Evolutionary conservation across 2,113 vertebrate genomes (phyloP).

Genomic region (Podarcis cretensis): DNA sequence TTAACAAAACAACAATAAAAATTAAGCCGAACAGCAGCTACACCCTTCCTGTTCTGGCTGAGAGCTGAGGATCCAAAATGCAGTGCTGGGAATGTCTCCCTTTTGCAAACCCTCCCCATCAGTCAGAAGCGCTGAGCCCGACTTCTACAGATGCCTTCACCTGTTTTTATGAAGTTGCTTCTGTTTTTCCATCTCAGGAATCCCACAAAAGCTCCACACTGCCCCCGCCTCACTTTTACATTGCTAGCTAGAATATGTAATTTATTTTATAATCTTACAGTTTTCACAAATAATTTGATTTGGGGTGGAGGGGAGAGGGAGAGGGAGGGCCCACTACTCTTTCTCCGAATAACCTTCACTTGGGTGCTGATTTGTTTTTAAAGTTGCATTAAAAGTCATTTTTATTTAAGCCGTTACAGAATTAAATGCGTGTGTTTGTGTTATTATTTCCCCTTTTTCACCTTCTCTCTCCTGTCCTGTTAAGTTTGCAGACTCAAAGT

Average conservation of each 20-base stretch:
- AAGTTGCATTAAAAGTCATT: slow-evolving; percentile 45
- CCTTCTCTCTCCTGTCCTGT: accelerated
- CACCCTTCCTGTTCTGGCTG: no score
- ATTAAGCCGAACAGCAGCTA: no score
- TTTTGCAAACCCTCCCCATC: no score
- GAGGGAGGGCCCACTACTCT: not conserved
- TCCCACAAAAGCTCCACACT: not conserved
- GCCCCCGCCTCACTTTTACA: not conserved
- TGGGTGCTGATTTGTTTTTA: slow-evolving; percentile 22
- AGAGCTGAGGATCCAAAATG: no score
- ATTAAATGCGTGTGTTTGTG: slow-evolving; percentile 40
- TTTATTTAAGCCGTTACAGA: slow-evolving; percentile 58
- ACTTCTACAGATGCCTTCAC: not conserved
- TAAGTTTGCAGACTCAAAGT: not conserved
- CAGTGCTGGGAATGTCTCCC: no score
- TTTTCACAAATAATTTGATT: slow-evolving; percentile 33
- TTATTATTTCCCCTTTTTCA: not conserved
- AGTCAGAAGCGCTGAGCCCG: no score
- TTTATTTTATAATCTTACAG: slow-evolving; percentile 38
- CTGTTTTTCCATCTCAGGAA: not conserved
- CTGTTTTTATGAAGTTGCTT: not conserved
- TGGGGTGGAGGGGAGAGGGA: not conserved
- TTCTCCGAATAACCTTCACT: slow-evolving; percentile 32
- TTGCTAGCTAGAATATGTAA: slow-evolving; percentile 39
- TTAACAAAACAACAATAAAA: no score